phyloP scores from a whole-genome alignment of 2,797 vertebrate genomes.

The Sebastes baramenuke region DNA sequence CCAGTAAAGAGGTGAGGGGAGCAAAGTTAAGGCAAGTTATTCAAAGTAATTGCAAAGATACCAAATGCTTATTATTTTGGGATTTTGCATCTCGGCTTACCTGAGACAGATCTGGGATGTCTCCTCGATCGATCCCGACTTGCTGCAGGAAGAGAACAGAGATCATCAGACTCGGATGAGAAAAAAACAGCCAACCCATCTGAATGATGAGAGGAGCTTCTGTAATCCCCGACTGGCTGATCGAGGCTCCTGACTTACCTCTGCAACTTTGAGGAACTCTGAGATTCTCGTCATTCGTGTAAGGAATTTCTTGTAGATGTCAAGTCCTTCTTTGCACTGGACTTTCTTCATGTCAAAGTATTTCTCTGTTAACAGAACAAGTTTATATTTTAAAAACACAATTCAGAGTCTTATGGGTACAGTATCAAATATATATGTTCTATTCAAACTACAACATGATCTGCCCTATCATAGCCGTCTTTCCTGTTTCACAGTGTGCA shows the following conservation, averaged over 20 bases:
- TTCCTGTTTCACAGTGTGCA: neutral
- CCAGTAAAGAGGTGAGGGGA: conserved; percentile 10
- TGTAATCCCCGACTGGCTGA: neutral
- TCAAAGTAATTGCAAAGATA: neutral
- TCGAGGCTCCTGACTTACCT: conserved; percentile 78
- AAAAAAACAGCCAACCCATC: neutral
- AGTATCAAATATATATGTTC: neutral
- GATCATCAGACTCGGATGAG: neutral
- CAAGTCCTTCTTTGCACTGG: conserved; percentile 96
- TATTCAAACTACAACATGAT: neutral
- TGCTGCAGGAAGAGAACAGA: conserved; percentile 83
- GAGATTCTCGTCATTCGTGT: conserved; percentile 97
- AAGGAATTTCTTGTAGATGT: conserved; percentile 97
- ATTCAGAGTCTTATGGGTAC: neutral
- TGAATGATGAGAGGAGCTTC: neutral
- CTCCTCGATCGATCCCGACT: conserved; percentile 97
- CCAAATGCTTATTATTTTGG: neutral
- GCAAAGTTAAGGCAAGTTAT: neutral
- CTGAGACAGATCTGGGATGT: conserved; percentile 97
- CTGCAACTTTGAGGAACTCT: conserved; percentile 96
- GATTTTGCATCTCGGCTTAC: conserved; percentile 70
- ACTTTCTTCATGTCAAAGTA: conserved; percentile 99
- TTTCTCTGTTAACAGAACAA: conserved; percentile 85
- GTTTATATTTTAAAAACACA: neutral
- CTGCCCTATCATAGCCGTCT: no score